phyloP scores from a whole-genome alignment of 2,113 vertebrate genomes.

The Oncorhynchus kisutch region DNA sequence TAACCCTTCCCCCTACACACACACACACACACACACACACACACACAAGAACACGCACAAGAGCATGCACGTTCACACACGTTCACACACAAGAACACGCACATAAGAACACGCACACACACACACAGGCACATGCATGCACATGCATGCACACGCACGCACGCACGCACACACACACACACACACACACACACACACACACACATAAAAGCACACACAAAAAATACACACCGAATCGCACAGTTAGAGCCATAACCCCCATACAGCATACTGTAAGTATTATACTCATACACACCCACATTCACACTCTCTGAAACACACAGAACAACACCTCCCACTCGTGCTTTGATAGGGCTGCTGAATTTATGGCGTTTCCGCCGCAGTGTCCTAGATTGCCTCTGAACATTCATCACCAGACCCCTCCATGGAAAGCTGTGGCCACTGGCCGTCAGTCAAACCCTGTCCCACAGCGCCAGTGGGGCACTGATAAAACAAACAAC shows the following conservation, averaged over 20 bases:
- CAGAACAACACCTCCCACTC: conserved; percentile 42
- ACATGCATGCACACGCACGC: background rate
- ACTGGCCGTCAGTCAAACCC: conserved; percentile 69
- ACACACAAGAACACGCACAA: background rate
- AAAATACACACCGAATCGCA: background rate
- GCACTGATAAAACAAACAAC: conserved; percentile 76
- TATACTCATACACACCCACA: conserved; percentile 35
- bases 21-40: conserved; percentile 30
- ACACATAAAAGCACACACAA: conserved; percentile 14
- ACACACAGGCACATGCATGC: conserved; percentile 18
- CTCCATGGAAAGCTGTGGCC: conserved; percentile 67
- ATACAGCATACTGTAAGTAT: too few relatives aligned
- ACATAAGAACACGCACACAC: conserved; percentile 7
- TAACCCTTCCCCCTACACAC: conserved; percentile 74
- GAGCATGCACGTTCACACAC: background rate
- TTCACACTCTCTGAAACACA: conserved; percentile 27
- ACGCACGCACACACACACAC: background rate
- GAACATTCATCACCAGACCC: conserved; percentile 77
- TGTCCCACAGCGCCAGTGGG: conserved; percentile 63
- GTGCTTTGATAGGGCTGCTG: conserved; percentile 55
- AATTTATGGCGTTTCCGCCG: conserved; percentile 83
- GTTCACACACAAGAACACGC: conserved; percentile 5
- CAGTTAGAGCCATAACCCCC: too few relatives aligned
- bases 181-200: conserved; percentile 33
- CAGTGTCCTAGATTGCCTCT: conserved; percentile 77